Percentiles rank a stretch among this genome's conserved stretches.
phyloP scores from a whole-genome alignment of 2,797 vertebrate genomes.

The Orestias chungarensis region DNA sequence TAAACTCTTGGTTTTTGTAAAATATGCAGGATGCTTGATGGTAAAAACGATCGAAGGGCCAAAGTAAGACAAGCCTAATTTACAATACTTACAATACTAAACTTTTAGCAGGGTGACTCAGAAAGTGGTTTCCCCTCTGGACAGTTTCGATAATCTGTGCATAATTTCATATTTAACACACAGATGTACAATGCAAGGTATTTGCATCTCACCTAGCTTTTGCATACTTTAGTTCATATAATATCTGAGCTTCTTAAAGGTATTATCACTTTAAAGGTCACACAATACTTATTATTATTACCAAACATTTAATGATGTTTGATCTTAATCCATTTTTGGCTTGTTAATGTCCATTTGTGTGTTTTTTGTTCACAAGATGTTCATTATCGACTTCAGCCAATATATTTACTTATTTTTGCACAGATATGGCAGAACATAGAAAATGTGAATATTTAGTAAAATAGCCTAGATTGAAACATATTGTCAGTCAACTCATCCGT shows the following conservation, averaged over 20 bases:
- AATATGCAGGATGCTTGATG: background rate
- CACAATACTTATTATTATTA: background rate
- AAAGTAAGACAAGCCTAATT: constrained; percentile 11
- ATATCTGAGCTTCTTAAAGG: background rate
- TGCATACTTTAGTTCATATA: background rate
- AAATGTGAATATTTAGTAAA: background rate
- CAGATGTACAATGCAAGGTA: background rate
- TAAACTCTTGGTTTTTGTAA: background rate
- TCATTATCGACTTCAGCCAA: background rate
- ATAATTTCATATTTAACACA: background rate
- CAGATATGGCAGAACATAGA: background rate
- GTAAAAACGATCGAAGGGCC: background rate
- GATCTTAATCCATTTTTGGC: background rate
- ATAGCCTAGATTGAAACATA: background rate
- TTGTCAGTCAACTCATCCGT: background rate
- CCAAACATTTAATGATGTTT: background rate
- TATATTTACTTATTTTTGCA: background rate
- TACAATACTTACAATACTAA: constrained; percentile 11
- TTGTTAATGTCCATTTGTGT: background rate
- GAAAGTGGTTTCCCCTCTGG: background rate
- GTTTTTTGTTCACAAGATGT: background rate
- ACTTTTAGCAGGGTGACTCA: background rate
- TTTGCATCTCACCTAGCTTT: background rate
- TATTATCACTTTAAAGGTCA: background rate
- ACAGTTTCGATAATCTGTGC: background rate